Evolutionary conservation across 2,113 vertebrate species (phyloP), one percentile per base, ranked within the genome.

Genomic region (Centropus unirufus): DNA sequence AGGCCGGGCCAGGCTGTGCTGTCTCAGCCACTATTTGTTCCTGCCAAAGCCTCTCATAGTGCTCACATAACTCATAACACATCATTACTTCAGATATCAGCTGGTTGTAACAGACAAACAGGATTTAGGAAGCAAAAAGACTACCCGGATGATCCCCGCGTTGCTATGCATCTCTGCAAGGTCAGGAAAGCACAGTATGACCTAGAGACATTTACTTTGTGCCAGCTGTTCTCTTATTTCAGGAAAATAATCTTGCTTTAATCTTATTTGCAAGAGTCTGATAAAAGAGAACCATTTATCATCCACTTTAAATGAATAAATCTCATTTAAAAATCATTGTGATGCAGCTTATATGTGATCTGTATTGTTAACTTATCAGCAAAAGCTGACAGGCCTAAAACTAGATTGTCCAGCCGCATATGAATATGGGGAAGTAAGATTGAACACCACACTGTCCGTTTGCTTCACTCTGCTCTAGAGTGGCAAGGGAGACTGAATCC

Each of bases 201-300:
- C 84, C 91, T 87, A 76, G 11, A 61, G 91, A 76, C 74, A 51
- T 70, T 82, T 95, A 73, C 86, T 95, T 67, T 23, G 51, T 30
- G 20, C 87, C 93, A 95, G 82, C 87, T 95, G 77, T 73, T 95
- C 84, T 49, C 51, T 83, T 79, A 83, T 77, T 72, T 49, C n/a
- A 85, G 74, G 55, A 92, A 84, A 96, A 96, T 84, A 94, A 93
- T 89, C 49, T 93, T 91, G 61, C 40, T 93, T 95, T 95, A 95
- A 97, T 95, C 95, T 85, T 87, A 93, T 95, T 95, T 95, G 87
- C 81, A 83, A 91, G 81, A 89, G 62, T 69, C 70, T 80, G 89
- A 93, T 92, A 95, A 95, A 96, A 95, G 89, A 91, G 78, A 84
- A 68, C 42, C 84, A 95, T 96, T 96, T 92, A 89, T 96, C 95